Conservation (phyloP, 2,888 invertebrate species). For the Dicyrtomina minuta region DNA sequence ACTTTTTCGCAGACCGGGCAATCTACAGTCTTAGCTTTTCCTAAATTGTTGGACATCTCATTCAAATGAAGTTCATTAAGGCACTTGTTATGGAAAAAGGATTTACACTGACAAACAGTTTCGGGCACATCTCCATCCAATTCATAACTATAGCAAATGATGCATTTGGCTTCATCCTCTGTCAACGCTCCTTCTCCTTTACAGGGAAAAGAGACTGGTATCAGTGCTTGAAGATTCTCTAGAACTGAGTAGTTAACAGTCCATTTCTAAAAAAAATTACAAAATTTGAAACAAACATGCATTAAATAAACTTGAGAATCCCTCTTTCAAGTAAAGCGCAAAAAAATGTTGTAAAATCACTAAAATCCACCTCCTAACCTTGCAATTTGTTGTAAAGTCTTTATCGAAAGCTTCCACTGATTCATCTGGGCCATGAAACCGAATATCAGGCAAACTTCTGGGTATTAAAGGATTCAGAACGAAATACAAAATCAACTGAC, state of each 20-base stretch:
- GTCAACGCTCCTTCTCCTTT: slow-evolving; percentile 34
- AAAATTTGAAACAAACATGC: too few relatives aligned
- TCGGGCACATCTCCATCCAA: slow-evolving; percentile 57
- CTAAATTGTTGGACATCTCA: slow-evolving; percentile 24
- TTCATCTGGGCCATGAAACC: slow-evolving; percentile 58
- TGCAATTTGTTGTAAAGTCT: slow-evolving; percentile 55
- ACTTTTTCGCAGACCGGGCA: slow-evolving; percentile 38
- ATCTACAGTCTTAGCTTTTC: slow-evolving; percentile 34
- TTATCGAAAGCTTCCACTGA: slow-evolving; percentile 54
- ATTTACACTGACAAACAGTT: slow-evolving; percentile 57
- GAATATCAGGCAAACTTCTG: slow-evolving; percentile 56
- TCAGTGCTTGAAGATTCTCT: slow-evolving; percentile 54
- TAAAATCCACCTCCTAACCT: slow-evolving; percentile 45
- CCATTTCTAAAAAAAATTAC: slow-evolving; percentile 54
- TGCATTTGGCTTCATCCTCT: slow-evolving; percentile 54
- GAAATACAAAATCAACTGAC: slow-evolving; percentile 54
- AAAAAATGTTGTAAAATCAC: too few relatives aligned
- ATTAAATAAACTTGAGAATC: too few relatives aligned
- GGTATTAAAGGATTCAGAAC: slow-evolving; percentile 56
- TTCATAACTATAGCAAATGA: slow-evolving; percentile 57
- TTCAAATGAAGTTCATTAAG: slow-evolving; percentile 57
- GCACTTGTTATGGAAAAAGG: slow-evolving; percentile 57
- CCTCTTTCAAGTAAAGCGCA: too few relatives aligned
- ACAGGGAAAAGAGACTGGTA: slow-evolving; percentile 56
- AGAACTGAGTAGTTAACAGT: slow-evolving; percentile 54